Evolutionary conservation across 1,140 invertebrate genomes (phyloP), one percentile per base, ranked within the genome.

Genomic region (Leptinotarsa texana): DNA sequence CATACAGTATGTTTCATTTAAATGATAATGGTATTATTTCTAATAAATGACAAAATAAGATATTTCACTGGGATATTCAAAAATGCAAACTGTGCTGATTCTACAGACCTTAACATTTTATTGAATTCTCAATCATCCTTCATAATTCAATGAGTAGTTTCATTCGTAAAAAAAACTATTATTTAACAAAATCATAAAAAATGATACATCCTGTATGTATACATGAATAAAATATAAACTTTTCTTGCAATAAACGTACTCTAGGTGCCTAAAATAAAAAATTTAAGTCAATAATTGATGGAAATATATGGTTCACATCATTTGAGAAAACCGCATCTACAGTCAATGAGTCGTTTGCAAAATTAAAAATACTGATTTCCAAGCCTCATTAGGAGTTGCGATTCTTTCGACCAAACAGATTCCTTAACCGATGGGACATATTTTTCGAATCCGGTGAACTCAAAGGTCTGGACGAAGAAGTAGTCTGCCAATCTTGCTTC

Each of bases 321-420:
- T 42, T 42, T 42, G 33, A 42, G 33, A 42, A 42, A 42, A 42
- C 8, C 33, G 33, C 33, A 42, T 42, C 33, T 42, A 42, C 33
- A 42, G 33, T 42, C 33, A 11, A 42, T 42, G 8, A 42, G 33
- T 42, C 33, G 8, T 42, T 42, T 42, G 33, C 8, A 42, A 49
- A 42, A 68, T n/a, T 8, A 42, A 68, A 66, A 66, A 22, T 68
- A 68, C 33, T 33, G 22, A 68, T 68, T 42, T 18, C 18, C 42
- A 18, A n/a, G 21, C 51, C 75, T 79, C 80, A 79, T 82, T 75
- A 80, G 78, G 81, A 80, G 48, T 74, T 82, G 15, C 79, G 70
- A 66, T 79, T 75, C 61, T 80, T 82, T 68, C 77, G 78, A 61
- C 74, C 77, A 57, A 82, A 78, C 27, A 82, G 74, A 73, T 80